A percentile compares a stretch with the other conserved stretches of the same genome.
Conservation (phyloP, 2,888 invertebrate genomes). For the Spodoptera exigua region DNA sequence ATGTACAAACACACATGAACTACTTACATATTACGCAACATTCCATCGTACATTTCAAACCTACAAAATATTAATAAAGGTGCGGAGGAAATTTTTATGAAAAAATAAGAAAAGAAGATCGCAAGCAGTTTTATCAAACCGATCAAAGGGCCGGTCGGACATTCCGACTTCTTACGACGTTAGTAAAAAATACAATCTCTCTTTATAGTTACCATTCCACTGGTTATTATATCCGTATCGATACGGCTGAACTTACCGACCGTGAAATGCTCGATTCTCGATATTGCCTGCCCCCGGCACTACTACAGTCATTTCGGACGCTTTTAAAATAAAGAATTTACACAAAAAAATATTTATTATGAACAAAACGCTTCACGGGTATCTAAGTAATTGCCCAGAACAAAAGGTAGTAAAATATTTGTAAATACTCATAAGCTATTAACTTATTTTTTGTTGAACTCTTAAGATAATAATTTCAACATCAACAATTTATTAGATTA, state of each 20-base stretch:
- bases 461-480: conserved; percentile 1
- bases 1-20: conserved; percentile 25
- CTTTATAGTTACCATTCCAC: conserved; percentile 89
- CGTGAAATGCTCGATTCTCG: conserved; percentile 85
- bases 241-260: conserved; percentile 85
- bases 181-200: conserved; percentile 89
- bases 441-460: not conserved
- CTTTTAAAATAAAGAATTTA: conserved; percentile 65
- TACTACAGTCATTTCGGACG: conserved; percentile 72
- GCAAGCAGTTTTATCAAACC: conserved; percentile 86
- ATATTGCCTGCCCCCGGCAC: conserved; percentile 79
- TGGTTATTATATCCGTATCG: conserved; percentile 88
- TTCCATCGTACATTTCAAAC: conserved; percentile 66
- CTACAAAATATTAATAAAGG: conserved; percentile 80
- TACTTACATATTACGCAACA: conserved; percentile 56
- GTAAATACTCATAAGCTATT: conserved; percentile 9
- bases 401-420: conserved; percentile 39
- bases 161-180: conserved; percentile 89
- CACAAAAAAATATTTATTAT: conserved; percentile 52
- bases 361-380: conserved; percentile 43
- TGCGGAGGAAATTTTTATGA: conserved; percentile 74
- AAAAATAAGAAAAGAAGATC: conserved; percentile 78
- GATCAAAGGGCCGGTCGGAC: conserved; percentile 88
- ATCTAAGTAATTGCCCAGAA: conserved; percentile 40
- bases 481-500: conserved; percentile 2